Base-by-base conservation (phyloP, 2,113 vertebrate genomes). In the Phaetusa simplex region DNA sequence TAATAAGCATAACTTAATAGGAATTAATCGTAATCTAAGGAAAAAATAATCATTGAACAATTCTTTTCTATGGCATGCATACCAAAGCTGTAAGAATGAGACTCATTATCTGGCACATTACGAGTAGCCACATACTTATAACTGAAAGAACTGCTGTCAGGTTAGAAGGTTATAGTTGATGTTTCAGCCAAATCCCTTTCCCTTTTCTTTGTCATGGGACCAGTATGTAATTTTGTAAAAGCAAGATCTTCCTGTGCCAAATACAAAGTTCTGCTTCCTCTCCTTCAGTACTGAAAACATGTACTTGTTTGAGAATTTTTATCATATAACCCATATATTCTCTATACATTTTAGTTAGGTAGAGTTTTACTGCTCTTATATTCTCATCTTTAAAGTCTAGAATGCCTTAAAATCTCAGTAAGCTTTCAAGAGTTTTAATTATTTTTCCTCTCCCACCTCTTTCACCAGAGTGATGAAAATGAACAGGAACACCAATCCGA, bases 401-500 rank as follows among this genome's bases (percentile, higher is more conserved):
- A 89, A 87, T 65, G 12, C 27, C 21, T 72, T 65, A 79, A 77
- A 82, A 78, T 81, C 14, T 86, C 36, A 38, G 3, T 53, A 69
- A 43, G 7, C 40, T 72, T 91, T 84, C 52, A 70, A 12, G 8
- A 69, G 11, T n/a, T n/a, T 82, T 50, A 56, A 45, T 81, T 83
- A 42, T 42, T 89, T 84, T 76, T 83, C 32, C 2, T 67, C 29
- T 96, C 15, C 21, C 24, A 34, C 50, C 38, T 84, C 34, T 95
- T 96, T 80, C 69, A 94, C 72, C 95, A 99, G 99, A 99, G 99
- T 88, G 99, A 99, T 97, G 99, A 99, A 98, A 99, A 99, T 88
- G 99, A 99, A 55, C 99, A 99, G 45, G 99, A 99, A 22, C 99
- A 98, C n/a, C 98, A 98, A 6, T 99, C 99, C 0, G 99, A 99